Conservation (phyloP, 2,797 vertebrate species). For the Coregonus suidteri region DNA sequence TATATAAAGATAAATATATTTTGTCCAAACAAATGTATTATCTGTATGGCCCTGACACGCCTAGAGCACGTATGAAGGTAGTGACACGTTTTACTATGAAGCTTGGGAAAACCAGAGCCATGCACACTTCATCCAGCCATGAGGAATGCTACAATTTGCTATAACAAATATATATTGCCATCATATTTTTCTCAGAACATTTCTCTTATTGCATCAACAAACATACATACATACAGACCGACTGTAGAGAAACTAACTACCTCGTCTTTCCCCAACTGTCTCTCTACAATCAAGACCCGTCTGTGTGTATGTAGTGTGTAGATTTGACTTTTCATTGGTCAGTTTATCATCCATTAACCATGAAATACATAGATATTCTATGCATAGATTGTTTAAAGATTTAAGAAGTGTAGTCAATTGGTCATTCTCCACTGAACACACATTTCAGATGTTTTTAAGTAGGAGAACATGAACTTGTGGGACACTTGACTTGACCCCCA, state of each 20-base stretch:
- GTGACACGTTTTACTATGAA: not conserved
- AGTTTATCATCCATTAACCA: not conserved
- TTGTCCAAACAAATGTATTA: no score
- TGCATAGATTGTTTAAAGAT: not conserved
- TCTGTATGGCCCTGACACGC: no score
- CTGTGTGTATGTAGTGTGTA: not conserved
- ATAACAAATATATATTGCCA: not conserved
- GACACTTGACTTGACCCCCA: slow-evolving; percentile 21
- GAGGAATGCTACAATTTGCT: no score
- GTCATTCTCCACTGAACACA: slow-evolving; percentile 13
- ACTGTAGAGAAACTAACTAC: slow-evolving; percentile 65
- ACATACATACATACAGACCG: slow-evolving; percentile 2
- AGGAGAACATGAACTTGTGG: slow-evolving; percentile 8
- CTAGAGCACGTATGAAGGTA: no score
- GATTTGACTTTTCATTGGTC: not conserved
- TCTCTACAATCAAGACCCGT: slow-evolving; percentile 37
- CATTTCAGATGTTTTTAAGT: slow-evolving; percentile 9
- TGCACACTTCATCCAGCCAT: no score
- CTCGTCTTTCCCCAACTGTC: slow-evolving; percentile 51
- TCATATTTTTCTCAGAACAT: not conserved
- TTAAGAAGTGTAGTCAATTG: not conserved
- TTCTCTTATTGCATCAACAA: not conserved
- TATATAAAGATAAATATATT: no score
- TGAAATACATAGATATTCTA: not conserved
- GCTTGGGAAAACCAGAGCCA: no score